These are phyloP conservation scores for Chalcosyrphus nemorum DNA, from an alignment of 2,888 invertebrate species.

Conservation along the genomic window DNA sequence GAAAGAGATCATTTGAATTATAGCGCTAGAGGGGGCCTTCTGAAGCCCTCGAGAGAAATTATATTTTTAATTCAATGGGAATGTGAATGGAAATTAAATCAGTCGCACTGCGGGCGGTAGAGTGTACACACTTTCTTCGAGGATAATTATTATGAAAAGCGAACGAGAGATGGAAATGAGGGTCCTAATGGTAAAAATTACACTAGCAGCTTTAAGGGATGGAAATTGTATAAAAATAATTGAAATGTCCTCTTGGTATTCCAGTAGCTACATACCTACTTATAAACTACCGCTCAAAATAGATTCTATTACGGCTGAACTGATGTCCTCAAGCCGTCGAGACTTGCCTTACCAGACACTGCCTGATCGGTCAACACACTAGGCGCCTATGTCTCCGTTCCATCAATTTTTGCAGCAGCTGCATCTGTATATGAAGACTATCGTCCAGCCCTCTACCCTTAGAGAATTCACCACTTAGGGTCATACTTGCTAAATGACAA, in stretches of 20 bases:
- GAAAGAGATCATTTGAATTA: conserved; percentile 56
- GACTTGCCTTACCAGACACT: too few species aligned
- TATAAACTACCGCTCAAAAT: too few species aligned
- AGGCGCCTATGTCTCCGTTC: too few species aligned
- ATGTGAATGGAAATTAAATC: conserved; percentile 56
- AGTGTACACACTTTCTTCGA: not conserved
- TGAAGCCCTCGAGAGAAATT: conserved; percentile 41
- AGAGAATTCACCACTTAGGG: too few species aligned
- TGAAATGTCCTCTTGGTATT: not conserved
- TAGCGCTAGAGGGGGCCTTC: conserved; percentile 19
- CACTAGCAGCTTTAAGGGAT: not conserved
- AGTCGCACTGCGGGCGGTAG: conserved; percentile 20
- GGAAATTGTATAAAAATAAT: not conserved
- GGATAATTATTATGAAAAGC: conserved; percentile 18
- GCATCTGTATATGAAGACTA: too few species aligned
- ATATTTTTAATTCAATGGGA: conserved; percentile 43
- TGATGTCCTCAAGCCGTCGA: too few species aligned
- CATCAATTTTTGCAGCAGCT: too few species aligned
- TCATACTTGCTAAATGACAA: too few species aligned
- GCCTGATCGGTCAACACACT: too few species aligned
- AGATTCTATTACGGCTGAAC: too few species aligned
- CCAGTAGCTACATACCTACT: too few species aligned
- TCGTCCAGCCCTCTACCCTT: too few species aligned
- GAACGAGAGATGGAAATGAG: not conserved
- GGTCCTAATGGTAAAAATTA: not conserved